Evolutionary conservation across 2,113 vertebrate genomes (phyloP).

Genomic region (Oreochromis aureus): DNA sequence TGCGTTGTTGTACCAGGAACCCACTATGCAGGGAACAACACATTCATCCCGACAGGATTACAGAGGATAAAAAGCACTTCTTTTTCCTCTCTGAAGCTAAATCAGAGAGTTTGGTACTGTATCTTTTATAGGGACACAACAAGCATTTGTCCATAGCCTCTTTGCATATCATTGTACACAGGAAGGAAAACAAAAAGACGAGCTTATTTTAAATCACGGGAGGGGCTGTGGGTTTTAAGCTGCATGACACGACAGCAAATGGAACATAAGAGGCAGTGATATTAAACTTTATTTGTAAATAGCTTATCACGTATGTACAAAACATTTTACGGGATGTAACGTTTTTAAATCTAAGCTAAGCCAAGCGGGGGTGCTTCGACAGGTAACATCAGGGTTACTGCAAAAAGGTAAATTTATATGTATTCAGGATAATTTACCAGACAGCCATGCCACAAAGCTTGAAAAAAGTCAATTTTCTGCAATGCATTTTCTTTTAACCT

Average conservation of each 20-base stretch:
- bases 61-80: slow-evolving; percentile 20
- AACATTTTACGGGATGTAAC: neutral
- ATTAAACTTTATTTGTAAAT: slow-evolving; percentile 5
- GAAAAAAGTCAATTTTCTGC: neutral
- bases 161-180: neutral
- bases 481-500: slow-evolving; percentile 3
- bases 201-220: neutral
- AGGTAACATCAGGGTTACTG: slow-evolving; percentile 5
- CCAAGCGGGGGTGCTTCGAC: neutral
- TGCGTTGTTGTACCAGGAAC: neutral
- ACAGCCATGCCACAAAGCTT: slow-evolving; percentile 17
- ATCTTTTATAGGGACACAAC: slow-evolving; percentile 24
- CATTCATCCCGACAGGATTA: slow-evolving; percentile 1
- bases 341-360: neutral
- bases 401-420: neutral
- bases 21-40: slow-evolving; percentile 50
- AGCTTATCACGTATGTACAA: neutral
- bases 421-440: neutral
- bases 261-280: neutral
- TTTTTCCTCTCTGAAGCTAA: neutral
- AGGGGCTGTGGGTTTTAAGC: neutral
- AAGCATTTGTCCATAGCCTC: neutral
- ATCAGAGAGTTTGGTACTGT: slow-evolving; percentile 50
- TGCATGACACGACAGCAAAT: neutral
- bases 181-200: neutral